Evolutionary conservation across 2,797 vertebrate genomes (phyloP).

Genomic region (Premnoplex brunnescens): DNA sequence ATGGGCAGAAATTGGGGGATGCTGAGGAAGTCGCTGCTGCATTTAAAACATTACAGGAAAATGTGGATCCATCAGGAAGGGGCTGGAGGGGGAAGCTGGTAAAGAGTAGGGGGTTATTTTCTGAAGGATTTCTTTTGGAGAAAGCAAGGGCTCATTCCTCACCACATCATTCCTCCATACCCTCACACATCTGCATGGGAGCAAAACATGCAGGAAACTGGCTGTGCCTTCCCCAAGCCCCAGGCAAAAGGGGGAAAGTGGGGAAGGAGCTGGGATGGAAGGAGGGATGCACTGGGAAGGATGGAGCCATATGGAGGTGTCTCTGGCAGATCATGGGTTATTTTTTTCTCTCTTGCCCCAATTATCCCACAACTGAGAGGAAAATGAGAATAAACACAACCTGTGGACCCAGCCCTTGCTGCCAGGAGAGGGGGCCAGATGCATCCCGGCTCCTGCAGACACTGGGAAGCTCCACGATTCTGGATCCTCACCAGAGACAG

Average conservation of each 20-base stretch:
- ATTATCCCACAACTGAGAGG: background rate
- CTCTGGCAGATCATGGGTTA: background rate
- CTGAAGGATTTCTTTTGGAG: background rate
- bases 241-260: rapidly evolving
- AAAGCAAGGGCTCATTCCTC: background rate
- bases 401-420: background rate
- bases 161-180: rapidly evolving
- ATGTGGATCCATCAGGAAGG: background rate
- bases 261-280: background rate
- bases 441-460: background rate
- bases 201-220: rapidly evolving
- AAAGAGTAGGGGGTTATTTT: background rate
- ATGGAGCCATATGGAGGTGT: rapidly evolving
- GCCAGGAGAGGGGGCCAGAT: constrained; percentile 6
- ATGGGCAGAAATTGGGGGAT: background rate
- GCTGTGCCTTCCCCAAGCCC: background rate
- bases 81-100: background rate
- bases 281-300: background rate
- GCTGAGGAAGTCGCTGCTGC: background rate
- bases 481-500: rapidly evolving
- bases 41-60: background rate
- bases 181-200: rapidly evolving
- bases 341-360: background rate
- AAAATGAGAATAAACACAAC: rapidly evolving
- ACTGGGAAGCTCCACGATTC: background rate